A percentile compares a stretch with the other conserved stretches of the same genome.
These are phyloP conservation scores for Phyllopteryx taeniolatus DNA, from an alignment of 2,113 vertebrate species.

Conservation along the genomic window DNA sequence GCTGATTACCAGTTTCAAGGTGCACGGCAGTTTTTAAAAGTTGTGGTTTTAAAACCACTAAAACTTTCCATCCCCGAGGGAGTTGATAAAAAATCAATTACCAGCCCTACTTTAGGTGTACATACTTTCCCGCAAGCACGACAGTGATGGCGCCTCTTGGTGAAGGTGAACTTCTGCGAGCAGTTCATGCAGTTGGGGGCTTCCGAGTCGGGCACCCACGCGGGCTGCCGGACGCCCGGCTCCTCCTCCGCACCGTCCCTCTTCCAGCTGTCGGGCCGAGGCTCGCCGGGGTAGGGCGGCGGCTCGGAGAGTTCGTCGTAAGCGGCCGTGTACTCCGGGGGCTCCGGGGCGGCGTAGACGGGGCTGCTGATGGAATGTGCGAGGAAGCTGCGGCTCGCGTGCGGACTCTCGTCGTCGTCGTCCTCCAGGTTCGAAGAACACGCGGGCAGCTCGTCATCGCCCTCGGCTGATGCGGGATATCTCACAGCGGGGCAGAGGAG, in stretches of 20 bases:
- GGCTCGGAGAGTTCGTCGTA: constrained; percentile 71
- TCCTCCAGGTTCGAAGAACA: not conserved
- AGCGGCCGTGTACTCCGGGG: constrained; percentile 65
- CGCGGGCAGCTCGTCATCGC: constrained; percentile 21
- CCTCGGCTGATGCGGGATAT: constrained; percentile 55
- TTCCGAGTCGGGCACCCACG: constrained; percentile 92
- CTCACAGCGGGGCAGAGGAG: constrained; percentile 65
- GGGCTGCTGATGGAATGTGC: constrained; percentile 29
- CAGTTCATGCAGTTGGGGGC: constrained; percentile 96
- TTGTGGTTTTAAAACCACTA: no score
- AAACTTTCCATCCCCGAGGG: no score
- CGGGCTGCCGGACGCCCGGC: constrained; percentile 80
- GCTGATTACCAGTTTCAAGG: no score
- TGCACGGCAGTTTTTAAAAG: no score
- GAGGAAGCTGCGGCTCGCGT: constrained; percentile 17
- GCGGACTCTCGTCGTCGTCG: constrained; percentile 32
- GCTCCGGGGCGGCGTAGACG: constrained; percentile 45
- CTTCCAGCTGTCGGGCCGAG: constrained; percentile 35
- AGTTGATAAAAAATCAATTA: no score
- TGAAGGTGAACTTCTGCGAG: constrained; percentile 89
- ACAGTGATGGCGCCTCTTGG: constrained; percentile 91
- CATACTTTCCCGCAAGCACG: constrained; percentile 94
- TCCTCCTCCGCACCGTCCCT: constrained; percentile 53
- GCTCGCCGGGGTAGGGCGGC: constrained; percentile 66
- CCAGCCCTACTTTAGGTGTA: not conserved